Evolutionary conservation across 2,113 vertebrate genomes (phyloP).

Genomic region (Hippocampus comes): DNA sequence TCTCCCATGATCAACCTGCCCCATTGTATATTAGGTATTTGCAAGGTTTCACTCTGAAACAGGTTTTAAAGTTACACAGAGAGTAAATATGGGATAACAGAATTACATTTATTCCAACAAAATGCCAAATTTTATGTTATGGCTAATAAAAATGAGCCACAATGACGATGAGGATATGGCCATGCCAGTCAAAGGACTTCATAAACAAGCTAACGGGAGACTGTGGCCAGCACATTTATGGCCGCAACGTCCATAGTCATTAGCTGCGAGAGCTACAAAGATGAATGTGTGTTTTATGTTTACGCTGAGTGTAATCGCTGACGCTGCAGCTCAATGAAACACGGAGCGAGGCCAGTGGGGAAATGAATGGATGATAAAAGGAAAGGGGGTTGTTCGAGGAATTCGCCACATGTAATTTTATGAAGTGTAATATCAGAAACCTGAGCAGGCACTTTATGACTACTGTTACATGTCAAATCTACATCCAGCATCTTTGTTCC

Average conservation of each 20-base stretch:
- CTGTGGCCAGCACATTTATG: background rate
- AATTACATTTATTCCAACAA: too few species aligned
- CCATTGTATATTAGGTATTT: too few species aligned
- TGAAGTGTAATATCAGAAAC: background rate
- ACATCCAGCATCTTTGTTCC: background rate
- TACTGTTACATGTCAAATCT: background rate
- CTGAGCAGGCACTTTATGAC: background rate
- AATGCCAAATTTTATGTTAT: too few species aligned
- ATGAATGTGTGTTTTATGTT: constrained; percentile 16
- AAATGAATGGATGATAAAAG: constrained; percentile 21
- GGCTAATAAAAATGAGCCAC: background rate
- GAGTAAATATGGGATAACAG: too few species aligned
- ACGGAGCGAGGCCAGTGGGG: constrained; percentile 19
- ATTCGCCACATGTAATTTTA: constrained; percentile 1
- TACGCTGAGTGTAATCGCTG: constrained; percentile 15
- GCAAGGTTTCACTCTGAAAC: too few species aligned
- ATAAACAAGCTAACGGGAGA: constrained; percentile 4
- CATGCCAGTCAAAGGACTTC: background rate
- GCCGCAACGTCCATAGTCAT: constrained; percentile 17
- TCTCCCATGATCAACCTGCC: too few species aligned
- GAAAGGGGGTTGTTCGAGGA: constrained; percentile 2
- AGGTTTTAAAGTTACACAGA: too few species aligned
- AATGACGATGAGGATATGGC: background rate
- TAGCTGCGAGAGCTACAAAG: constrained; percentile 14
- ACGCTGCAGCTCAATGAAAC: constrained; percentile 18